Evolutionary conservation across 1,140 invertebrate species (phyloP), one percentile per base, ranked within the genome.

Genomic region (Drosophila gunungcola): DNA sequence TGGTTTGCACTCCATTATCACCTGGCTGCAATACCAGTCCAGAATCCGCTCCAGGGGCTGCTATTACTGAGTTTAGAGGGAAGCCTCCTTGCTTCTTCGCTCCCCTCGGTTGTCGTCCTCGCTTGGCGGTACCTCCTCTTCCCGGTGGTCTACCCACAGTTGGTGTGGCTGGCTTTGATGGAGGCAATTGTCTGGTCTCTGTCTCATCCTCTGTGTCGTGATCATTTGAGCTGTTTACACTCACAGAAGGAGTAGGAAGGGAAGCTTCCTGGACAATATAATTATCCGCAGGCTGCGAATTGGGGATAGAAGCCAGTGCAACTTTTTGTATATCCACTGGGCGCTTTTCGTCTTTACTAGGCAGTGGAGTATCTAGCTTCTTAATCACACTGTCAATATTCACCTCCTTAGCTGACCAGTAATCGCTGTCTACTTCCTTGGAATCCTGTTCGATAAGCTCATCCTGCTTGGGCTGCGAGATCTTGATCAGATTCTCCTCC

Each of bases 311-410:
- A 57, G 46, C 29, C 1, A 48, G 25, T 2, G 6, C 92, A 92
- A 56, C 78, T 73, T 13, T 7, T 49, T 52, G 48, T 48, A 10
- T 62, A 41, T 12, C 80, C 76, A 49, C 29, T 2, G 46, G 65
- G 1, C 42, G 63, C 12, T 46, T 56, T 2, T 34, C 93, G 0
- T 74, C 73, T 21, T 90, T 83, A 52, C 52, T 78, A 36, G 13
- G 76, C 5, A 73, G 29, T 2, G 93, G 93, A 10, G 95, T 95
- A 78, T 96, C 95, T 0, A 96, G 95, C 65, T 96, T 96, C 90
- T 96, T 96, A 54, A 97, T 96, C 12, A 97, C 96, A 32, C 95
- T 96, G 72, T 96, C 96, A 60, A 96, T 96, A 16, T 91, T 90
- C 1, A 96, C 94, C 78, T 96, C 95, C 91, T 96, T 96, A 2